Base-by-base conservation (phyloP, 2,113 vertebrate genomes). In the Alethe castanea region DNA sequence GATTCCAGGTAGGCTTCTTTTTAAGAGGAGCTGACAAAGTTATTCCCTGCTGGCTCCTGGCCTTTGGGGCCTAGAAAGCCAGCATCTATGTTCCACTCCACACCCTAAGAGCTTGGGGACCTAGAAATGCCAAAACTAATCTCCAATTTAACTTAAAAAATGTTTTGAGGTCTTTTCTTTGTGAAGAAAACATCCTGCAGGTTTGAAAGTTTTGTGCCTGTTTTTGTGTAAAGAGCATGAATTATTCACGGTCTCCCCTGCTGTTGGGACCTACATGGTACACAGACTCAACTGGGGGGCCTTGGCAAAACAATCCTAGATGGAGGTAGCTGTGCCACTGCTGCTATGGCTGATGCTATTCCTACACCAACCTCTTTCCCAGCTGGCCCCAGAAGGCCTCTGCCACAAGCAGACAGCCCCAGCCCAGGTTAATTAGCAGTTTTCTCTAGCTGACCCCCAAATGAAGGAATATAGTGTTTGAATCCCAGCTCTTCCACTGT, bases 1-100 rank as follows among this genome's bases (percentile, higher is more conserved):
- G 80, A 94, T 97, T 97, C 94, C 94, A 96, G 94, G 94, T 94
- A 96, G 93, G 65, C 85, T 96, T 96, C 91, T 86, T 92, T 92
- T 93, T 84, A 93, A 95, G 94, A 95, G 82, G 66, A 93, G 62
- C 81, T 95, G 87, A 94, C 90, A 81, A 81, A 95, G 83, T 92
- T 96, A 95, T 93, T 97, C 95, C 92, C 96, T 95, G 92, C 90
- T 95, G 94, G 70, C 92, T 95, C 44, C 25, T 92, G 87, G 88
- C 91, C 95, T 96, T 94, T 92, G 93, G 95, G 96, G 91, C 61
- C 83, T 92, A 74, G 87, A 79, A 96, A 96, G 85, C 40, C 88
- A 94, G 59, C 57, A 44, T 88, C 93, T 94, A 56, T 62, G 84
- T 38, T 92, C 81, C 74, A 70, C 92, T 88, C 80, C 36, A 91